Evolutionary conservation across 2,113 vertebrate species (phyloP).

Genomic region (Drymodes brunneopygia): DNA sequence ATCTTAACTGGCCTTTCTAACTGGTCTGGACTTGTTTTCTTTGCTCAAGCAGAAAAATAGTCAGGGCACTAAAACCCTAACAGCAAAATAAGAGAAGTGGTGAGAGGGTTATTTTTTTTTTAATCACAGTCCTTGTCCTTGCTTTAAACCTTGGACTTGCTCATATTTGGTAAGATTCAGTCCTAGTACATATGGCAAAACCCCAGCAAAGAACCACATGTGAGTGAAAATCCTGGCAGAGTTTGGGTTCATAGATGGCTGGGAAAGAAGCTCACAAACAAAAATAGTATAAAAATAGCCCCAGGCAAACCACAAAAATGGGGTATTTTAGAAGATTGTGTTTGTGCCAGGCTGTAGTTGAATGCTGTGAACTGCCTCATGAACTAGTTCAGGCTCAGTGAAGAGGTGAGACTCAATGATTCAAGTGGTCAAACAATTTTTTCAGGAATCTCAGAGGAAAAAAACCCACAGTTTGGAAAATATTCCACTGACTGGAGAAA

Average conservation of each 20-base stretch:
- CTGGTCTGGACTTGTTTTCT: neutral
- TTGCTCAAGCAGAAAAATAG: neutral
- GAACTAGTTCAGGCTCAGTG: neutral
- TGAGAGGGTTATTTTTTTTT: neutral
- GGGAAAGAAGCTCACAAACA: neutral
- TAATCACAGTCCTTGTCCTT: neutral
- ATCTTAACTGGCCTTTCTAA: neutral
- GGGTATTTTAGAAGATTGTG: neutral
- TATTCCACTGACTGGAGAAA: neutral
- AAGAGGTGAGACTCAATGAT: neutral
- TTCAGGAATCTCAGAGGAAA: neutral
- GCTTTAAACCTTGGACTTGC: neutral
- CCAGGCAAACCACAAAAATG: neutral
- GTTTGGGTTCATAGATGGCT: neutral
- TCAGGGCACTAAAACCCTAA: neutral
- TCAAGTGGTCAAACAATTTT: neutral
- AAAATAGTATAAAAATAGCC: neutral
- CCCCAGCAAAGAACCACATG: neutral
- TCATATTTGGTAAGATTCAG: neutral
- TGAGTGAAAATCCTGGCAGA: neutral
- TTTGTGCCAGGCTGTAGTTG: neutral
- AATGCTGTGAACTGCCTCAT: neutral
- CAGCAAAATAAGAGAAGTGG: neutral
- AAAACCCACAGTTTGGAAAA: neutral
- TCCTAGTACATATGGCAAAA: neutral